Base-by-base conservation (phyloP, 2,888 invertebrate genomes). In the Caenorhabditis drosophilae region DNA sequence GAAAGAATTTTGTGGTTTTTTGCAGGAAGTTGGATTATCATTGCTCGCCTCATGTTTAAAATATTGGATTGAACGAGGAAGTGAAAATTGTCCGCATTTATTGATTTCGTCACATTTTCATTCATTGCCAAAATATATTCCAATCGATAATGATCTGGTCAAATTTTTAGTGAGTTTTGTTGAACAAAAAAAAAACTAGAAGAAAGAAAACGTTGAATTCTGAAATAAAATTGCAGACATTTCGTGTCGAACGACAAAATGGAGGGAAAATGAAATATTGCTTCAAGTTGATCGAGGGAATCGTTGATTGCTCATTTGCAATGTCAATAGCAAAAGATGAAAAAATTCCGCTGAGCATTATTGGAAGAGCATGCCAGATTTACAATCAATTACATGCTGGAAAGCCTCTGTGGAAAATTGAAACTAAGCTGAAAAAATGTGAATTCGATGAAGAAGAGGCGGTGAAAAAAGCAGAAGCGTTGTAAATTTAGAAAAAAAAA, bases 51-150 rank as follows among this genome's bases (percentile, higher is more conserved):
- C 90, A 0, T 88, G 89, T 36, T 84, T 93, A 46, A 88, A 88
- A 73, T 86, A 89, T 75, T 90, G 92, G 84, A 84, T 90, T 44
- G 86, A 57, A 22, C 76, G 59, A 55, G 87, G 83, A 0, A 70
- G 83, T 2, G 70, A 70, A 9, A 46, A 84, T 11, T 90, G 90
- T 78, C 92, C 93, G 0, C 91, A 91, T 79, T 85, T 91, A 1
- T 85, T 92, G 48, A 86, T 90, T 4, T 89, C 91, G 0, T 92
- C 93, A 0, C 92, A 93, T 84, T 90, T 90, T 79, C 88, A 90
- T 74, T 87, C 89, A 42, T 85, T 92, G 2, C 62, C 68, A 1
- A 55, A 45, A 18, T 48, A 57, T 12, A 52, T 70, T 20, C 54
- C 51, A n/a, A 23, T 54, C n/a, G 40, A 53, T 6, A 47, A 25